These are phyloP conservation scores for Pseudomyrmex sp. DNA, from an alignment of 1,140 invertebrate genomes.

Conservation along the genomic window DNA sequence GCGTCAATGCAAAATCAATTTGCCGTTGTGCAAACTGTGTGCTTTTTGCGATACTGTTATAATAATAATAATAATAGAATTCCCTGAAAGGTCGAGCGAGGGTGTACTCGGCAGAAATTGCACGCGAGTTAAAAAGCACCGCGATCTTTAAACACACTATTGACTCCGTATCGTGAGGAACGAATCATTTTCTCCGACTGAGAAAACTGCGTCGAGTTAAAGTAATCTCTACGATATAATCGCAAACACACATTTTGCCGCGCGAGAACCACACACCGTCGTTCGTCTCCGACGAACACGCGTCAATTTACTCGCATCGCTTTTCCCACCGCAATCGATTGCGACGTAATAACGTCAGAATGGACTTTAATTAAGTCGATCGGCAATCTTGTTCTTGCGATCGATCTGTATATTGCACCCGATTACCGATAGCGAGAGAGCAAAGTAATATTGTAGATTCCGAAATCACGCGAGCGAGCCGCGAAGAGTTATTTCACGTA, in stretches of 20 bases:
- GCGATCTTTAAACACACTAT: constrained; percentile 43
- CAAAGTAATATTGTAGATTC: constrained; percentile 62
- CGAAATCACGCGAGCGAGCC: constrained; percentile 49
- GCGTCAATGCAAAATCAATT: constrained; percentile 41
- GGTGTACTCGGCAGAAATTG: not conserved
- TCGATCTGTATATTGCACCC: constrained; percentile 35
- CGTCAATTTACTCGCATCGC: constrained; percentile 17
- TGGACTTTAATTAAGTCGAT: constrained; percentile 53
- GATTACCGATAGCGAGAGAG: constrained; percentile 40
- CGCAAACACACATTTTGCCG: constrained; percentile 19
- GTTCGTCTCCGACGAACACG: constrained; percentile 30
- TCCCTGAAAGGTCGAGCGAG: constrained; percentile 24
- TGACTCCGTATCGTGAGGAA: constrained; percentile 29
- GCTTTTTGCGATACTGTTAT: constrained; percentile 32
- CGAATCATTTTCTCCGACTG: constrained; percentile 32
- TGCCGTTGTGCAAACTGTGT: constrained; percentile 20
- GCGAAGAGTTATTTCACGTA: not conserved
- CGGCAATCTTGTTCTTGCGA: not conserved
- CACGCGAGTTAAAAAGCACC: constrained; percentile 32
- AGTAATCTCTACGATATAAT: constrained; percentile 36
- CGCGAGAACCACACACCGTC: not conserved
- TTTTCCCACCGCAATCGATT: constrained; percentile 28
- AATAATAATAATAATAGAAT: constrained; percentile 41
- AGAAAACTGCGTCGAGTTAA: constrained; percentile 28
- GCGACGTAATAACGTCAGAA: constrained; percentile 51